phyloP scores from a whole-genome alignment of 2,113 vertebrate species.

The Mustela lutreola region DNA sequence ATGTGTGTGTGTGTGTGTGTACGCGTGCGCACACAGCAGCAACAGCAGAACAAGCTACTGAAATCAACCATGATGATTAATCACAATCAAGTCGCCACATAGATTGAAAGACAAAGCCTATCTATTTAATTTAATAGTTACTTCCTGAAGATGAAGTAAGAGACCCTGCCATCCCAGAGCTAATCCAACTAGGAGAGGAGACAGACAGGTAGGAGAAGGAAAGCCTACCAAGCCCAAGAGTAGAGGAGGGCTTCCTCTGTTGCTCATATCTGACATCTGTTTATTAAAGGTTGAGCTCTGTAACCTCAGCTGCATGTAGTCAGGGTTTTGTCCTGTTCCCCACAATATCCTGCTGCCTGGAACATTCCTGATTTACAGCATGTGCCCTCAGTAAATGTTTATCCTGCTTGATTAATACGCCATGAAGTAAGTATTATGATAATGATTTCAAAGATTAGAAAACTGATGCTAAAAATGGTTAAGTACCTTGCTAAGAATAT shows the following conservation, averaged over 20 bases:
- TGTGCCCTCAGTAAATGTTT: not conserved
- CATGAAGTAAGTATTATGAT: conserved; percentile 1
- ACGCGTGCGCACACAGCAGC: not conserved
- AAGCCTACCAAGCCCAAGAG: not conserved
- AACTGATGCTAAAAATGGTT: not conserved
- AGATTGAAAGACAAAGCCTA: conserved; percentile 20
- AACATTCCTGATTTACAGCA: not conserved
- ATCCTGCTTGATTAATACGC: not conserved
- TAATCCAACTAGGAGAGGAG: not conserved
- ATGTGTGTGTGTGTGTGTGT: not conserved
- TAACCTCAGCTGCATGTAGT: not conserved
- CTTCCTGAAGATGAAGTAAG: not conserved
- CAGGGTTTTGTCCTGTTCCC: not conserved
- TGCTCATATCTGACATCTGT: not conserved
- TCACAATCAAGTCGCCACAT: not conserved
- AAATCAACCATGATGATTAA: conserved; percentile 6
- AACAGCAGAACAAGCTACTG: not conserved
- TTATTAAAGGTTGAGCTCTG: not conserved
- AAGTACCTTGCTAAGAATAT: not conserved
- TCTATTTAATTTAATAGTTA: not conserved
- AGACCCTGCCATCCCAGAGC: not conserved
- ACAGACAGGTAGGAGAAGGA: not conserved
- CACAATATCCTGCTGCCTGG: not conserved
- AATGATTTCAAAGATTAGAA: conserved; percentile 34
- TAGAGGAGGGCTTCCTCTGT: not conserved